Evolutionary conservation across 2,888 invertebrate species (phyloP).

Genomic region (Argynnis bischoffii): DNA sequence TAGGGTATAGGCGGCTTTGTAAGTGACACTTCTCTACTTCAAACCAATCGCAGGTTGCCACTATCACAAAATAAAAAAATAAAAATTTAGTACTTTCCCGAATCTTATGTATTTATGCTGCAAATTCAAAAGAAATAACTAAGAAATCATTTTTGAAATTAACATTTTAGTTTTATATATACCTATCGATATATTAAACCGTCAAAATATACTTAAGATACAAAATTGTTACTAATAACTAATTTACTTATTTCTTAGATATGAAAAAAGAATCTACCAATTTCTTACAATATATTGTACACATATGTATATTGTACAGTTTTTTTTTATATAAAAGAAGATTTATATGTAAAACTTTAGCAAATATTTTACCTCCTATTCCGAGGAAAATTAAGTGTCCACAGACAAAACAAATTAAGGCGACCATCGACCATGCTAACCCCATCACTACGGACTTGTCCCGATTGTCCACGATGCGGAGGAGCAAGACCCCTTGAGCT

Average conservation of each 20-base stretch:
- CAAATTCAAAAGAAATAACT: background rate
- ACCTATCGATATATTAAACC: too few species aligned
- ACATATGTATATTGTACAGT: too few species aligned
- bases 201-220: too few species aligned
- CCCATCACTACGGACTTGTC: constrained; percentile 46
- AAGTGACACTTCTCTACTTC: constrained; percentile 41
- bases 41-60: constrained; percentile 40
- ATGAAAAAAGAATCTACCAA: too few species aligned
- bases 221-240: too few species aligned
- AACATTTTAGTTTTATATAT: too few species aligned
- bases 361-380: constrained; percentile 23
- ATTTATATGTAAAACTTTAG: too few species aligned
- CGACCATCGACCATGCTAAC: constrained; percentile 39
- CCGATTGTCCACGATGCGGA: constrained; percentile 43
- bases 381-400: constrained; percentile 28
- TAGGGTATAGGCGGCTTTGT: constrained; percentile 33
- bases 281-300: too few species aligned
- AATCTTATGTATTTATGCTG: background rate
- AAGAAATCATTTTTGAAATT: too few species aligned
- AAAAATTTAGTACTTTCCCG: background rate
- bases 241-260: too few species aligned
- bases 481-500: constrained; percentile 41
- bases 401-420: constrained; percentile 41
- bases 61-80: constrained; percentile 29
- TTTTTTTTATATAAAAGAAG: too few species aligned